Base-by-base conservation (phyloP, 2,797 vertebrate species). In the Acanthurus lineatus region DNA sequence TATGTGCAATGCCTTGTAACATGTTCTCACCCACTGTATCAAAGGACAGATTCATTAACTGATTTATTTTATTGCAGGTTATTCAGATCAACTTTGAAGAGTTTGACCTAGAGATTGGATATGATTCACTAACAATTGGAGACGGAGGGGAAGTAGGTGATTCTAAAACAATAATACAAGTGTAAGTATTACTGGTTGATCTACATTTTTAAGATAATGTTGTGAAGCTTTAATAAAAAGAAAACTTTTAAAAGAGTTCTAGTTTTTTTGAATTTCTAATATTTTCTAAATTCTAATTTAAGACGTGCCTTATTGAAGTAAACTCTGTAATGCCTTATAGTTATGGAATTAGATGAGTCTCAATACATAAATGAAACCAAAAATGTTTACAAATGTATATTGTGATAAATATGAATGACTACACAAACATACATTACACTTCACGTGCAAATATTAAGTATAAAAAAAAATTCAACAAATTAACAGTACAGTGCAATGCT, bases 31-130 rank as follows among this genome's bases (percentile, higher is more conserved):
- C 7, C 14, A 20, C 28, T 71, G 9, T 20, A 0, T 9, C 3
- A 63, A 66, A 40, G 7, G 6, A 52, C 15, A 38, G 1, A 62
- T 47, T 44, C 32, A 10, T 73, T 22, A 77, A 16, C 7, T 52
- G 25, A 69, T 44, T 3, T 57, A 10, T 61, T 84, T 47, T 38
- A 28, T 82, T 78, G 19, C 91, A 99, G 98, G 97, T 99, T 68
- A 99, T 99, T 91, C 97, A 99, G 85, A 99, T 99, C 89, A 99
- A 99, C 94, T 99, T 99, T 85, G 98, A 99, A 92, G 98, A 99
- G 93, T 99, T 99, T 76, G 98, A 99, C 92, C 88, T 99, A 77
- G 98, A 99, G 89, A 98, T 99, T 74, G 98, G 98, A 9, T 99
- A 99, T 59, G 98, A 99, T 74, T 99, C 98, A 0, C 88, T 99